Conservation (phyloP, 2,113 vertebrate genomes). For the Semnornis frantzii region DNA sequence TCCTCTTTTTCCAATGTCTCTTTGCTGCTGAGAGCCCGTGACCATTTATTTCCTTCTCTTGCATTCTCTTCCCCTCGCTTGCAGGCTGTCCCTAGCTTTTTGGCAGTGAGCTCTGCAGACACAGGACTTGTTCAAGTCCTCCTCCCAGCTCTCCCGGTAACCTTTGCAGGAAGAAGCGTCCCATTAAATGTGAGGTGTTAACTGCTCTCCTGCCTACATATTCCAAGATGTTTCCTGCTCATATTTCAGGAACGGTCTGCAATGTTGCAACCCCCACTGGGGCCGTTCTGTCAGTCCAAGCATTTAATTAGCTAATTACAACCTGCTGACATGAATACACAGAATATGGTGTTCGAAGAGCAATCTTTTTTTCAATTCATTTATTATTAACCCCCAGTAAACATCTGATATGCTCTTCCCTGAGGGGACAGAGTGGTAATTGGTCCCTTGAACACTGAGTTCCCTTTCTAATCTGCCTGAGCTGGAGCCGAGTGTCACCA, state of each 20-base stretch:
- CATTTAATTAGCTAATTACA: slow-evolving; percentile 81
- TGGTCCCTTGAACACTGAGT: slow-evolving; percentile 76
- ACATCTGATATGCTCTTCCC: slow-evolving; percentile 76
- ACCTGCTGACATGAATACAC: slow-evolving; percentile 75
- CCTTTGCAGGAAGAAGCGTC: slow-evolving; percentile 56
- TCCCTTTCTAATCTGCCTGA: slow-evolving; percentile 74
- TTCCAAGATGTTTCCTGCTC: slow-evolving; percentile 72
- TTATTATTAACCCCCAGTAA: slow-evolving; percentile 74
- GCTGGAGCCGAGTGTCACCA: slow-evolving; percentile 74
- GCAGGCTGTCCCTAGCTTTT: not conserved
- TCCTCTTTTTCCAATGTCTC: not conserved
- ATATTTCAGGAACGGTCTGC: slow-evolving; percentile 62
- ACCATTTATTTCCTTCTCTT: not conserved
- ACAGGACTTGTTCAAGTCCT: not conserved
- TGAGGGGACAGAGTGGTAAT: slow-evolving; percentile 76
- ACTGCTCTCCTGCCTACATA: slow-evolving; percentile 57
- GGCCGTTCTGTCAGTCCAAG: slow-evolving; percentile 75
- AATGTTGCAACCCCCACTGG: slow-evolving; percentile 55
- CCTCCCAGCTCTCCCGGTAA: slow-evolving; percentile 52
- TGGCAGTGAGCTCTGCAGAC: not conserved
- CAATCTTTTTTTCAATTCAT: slow-evolving; percentile 74
- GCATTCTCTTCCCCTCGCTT: fast-evolving
- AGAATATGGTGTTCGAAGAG: slow-evolving; percentile 63
- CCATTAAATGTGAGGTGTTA: slow-evolving; percentile 52
- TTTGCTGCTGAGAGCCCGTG: not conserved